phyloP scores from a whole-genome alignment of 2,888 invertebrate genomes.

The Spilarctia lutea region DNA sequence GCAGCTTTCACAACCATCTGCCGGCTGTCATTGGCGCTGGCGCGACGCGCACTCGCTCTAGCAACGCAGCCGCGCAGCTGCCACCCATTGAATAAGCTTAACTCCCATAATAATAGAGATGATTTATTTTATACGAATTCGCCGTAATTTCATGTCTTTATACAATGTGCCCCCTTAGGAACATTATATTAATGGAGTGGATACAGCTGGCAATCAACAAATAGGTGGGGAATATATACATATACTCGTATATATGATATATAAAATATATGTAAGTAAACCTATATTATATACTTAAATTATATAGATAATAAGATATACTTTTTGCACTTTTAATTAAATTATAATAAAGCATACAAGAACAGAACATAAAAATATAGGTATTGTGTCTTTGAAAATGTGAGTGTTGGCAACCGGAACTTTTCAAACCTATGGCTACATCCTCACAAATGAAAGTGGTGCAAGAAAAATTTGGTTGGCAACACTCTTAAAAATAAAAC shows the following conservation, averaged over 20 bases:
- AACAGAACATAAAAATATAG: background rate
- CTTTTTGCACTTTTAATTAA: background rate
- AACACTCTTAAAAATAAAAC: too few relatives aligned
- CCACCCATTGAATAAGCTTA: constrained; percentile 50
- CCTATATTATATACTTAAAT: too few relatives aligned
- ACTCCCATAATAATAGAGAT: constrained; percentile 39
- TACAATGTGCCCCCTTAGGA: constrained; percentile 35
- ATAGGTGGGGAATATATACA: background rate
- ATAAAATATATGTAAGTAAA: background rate
- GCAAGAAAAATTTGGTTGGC: too few relatives aligned
- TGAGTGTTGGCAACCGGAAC: background rate
- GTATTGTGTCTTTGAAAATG: background rate
- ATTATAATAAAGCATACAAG: background rate
- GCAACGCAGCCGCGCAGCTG: constrained; percentile 51
- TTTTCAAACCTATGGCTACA: background rate
- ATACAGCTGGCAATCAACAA: constrained; percentile 28
- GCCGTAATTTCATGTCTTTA: constrained; percentile 34
- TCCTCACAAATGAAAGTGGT: background rate
- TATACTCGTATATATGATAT: too few relatives aligned
- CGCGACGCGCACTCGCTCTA: constrained; percentile 26
- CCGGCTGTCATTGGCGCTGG: constrained; percentile 67
- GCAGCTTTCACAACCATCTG: constrained; percentile 82
- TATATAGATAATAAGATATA: too few relatives aligned
- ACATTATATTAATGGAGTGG: constrained; percentile 27
- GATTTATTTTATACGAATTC: constrained; percentile 49